A percentile compares a stretch with the other conserved stretches of the same genome.
These are phyloP conservation scores for Drosophila parabipectinata DNA, from an alignment of 1,140 invertebrate genomes.

Conservation along the genomic window DNA sequence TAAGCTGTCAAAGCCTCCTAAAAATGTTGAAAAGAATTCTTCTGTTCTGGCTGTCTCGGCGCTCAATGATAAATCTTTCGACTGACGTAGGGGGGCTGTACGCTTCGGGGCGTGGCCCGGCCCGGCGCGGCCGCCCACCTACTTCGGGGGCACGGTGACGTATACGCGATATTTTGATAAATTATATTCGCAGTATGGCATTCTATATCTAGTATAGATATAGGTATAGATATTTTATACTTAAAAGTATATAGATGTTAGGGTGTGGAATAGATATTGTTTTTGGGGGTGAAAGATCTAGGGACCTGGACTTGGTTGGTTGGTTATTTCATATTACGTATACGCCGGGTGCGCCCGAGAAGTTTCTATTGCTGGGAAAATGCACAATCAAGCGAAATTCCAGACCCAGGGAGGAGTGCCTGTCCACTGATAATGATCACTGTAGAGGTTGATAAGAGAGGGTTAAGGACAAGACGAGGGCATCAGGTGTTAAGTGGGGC, in stretches of 20 bases:
- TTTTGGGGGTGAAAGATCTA: background rate
- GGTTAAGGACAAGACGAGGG: slow-evolving; percentile 4
- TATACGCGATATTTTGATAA: slow-evolving; percentile 29
- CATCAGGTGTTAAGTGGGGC: slow-evolving; percentile 28
- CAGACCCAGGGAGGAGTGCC: background rate
- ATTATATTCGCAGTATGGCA: background rate
- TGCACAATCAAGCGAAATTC: slow-evolving; percentile 13
- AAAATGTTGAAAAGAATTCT: slow-evolving; percentile 47
- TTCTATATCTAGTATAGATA: background rate
- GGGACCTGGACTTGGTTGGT: background rate
- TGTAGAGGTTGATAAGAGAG: background rate
- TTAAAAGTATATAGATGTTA: background rate
- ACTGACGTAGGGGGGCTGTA: slow-evolving; percentile 22
- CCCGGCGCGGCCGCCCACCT: slow-evolving; percentile 12
- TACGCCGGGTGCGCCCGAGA: slow-evolving; percentile 21
- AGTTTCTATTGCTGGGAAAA: slow-evolving; percentile 4
- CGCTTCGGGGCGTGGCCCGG: slow-evolving; percentile 15
- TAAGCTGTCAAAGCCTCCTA: slow-evolving; percentile 28
- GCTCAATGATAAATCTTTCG: slow-evolving; percentile 38
- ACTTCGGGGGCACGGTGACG: slow-evolving; percentile 26
- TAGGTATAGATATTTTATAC: too few relatives aligned
- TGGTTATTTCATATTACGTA: slow-evolving; percentile 8
- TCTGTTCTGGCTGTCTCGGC: background rate
- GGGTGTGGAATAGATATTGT: background rate
- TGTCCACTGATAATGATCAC: background rate